These are phyloP conservation scores for Emys orbicularis DNA, from an alignment of 2,797 vertebrate species.

Conservation along the genomic window DNA sequence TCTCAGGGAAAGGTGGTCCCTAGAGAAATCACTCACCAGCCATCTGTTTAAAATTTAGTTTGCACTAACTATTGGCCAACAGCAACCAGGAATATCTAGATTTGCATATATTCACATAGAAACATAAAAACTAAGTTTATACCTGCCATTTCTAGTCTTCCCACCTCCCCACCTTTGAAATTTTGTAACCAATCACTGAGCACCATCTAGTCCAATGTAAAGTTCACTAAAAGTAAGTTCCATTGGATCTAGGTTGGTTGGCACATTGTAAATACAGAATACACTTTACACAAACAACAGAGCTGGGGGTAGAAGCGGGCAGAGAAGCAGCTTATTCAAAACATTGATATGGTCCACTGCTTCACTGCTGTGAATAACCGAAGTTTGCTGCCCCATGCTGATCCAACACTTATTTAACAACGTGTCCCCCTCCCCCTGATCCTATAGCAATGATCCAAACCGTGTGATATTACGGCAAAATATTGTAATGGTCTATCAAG, in stretches of 20 bases:
- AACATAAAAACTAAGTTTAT: rapidly evolving
- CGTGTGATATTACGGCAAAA: not conserved
- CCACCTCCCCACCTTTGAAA: not conserved
- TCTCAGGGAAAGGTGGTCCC: not conserved
- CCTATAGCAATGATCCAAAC: not conserved
- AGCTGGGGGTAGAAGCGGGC: not conserved
- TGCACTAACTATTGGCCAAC: not conserved
- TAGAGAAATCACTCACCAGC: not conserved
- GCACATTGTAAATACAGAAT: not conserved
- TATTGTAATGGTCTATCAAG: conserved; percentile 21
- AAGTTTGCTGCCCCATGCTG: not conserved
- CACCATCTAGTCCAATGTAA: not conserved
- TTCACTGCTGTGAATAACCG: not conserved
- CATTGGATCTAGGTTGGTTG: not conserved
- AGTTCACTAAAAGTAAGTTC: not conserved
- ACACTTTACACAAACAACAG: not conserved
- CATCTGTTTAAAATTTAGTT: not conserved
- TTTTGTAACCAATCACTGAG: not conserved
- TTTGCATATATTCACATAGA: not conserved
- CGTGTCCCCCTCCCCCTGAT: not conserved
- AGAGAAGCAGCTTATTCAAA: not conserved
- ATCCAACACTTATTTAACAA: conserved; percentile 39
- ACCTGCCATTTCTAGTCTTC: not conserved
- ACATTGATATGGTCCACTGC: conserved; percentile 5
- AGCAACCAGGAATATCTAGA: not conserved